Percentiles rank a stretch among this genome's conserved stretches.
Conservation (phyloP, 2,888 invertebrate genomes). For the Formica aserva region DNA sequence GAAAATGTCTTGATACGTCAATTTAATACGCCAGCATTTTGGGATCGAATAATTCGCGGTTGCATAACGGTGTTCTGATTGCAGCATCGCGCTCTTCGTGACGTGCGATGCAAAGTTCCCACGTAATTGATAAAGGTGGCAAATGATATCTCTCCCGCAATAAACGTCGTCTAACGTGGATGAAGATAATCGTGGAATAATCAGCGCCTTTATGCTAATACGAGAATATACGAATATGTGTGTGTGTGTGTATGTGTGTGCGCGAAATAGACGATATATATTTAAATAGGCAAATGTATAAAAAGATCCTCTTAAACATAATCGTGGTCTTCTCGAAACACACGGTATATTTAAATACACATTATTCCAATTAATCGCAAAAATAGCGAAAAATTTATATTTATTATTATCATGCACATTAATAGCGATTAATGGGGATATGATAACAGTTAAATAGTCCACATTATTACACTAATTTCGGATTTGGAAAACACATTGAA, state of each 20-base stretch:
- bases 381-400: not conserved
- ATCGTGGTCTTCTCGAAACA: not conserved
- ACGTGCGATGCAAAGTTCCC: not conserved
- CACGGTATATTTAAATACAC: not conserved
- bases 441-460: not conserved
- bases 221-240: not conserved
- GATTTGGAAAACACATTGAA: not conserved
- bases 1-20: not conserved
- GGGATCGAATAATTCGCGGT: conserved; percentile 33
- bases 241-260: not conserved
- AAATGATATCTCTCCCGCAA: not conserved
- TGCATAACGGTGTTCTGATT: conserved; percentile 66
- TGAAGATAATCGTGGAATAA: not conserved
- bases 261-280: not conserved
- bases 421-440: not conserved
- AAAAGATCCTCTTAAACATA: not conserved
- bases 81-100: conserved; percentile 7
- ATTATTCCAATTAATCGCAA: not conserved
- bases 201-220: not conserved
- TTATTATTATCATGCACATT: not conserved
- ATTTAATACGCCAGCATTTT: not conserved
- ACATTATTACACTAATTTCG: not conserved
- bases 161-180: not conserved
- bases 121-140: conserved; percentile 25
- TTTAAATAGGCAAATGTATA: not conserved